These are phyloP conservation scores for Luidia sarsii DNA, from an alignment of 53 echinoderm and acorn worm species.

Conservation along the genomic window DNA sequence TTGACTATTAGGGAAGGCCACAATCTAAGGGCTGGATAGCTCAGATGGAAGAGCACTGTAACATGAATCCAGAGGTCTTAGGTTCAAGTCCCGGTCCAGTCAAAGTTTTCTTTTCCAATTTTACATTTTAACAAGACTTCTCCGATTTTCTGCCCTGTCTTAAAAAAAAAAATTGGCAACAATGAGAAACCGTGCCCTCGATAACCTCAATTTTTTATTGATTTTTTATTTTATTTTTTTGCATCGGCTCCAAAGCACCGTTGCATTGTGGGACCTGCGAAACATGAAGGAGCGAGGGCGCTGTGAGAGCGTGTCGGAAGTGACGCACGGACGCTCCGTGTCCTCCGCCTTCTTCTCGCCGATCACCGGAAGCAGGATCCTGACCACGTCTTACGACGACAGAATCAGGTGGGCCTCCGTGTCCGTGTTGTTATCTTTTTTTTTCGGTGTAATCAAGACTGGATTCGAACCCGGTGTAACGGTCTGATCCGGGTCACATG, in stretches of 20 bases:
- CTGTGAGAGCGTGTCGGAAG: constrained; percentile 48
- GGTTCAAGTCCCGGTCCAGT: too few species aligned
- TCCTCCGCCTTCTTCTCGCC: constrained; percentile 89
- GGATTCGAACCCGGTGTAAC: background rate
- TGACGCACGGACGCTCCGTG: constrained; percentile 58
- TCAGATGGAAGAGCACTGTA: too few species aligned
- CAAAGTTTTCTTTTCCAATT: too few species aligned
- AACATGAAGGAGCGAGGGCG: constrained; percentile 59
- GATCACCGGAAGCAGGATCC: constrained; percentile 75
- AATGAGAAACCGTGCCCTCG: too few species aligned
- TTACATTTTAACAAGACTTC: too few species aligned
- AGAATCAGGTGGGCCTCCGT: constrained; percentile 84
- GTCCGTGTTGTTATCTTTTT: background rate
- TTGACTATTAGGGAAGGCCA: too few species aligned
- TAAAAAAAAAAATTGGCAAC: too few species aligned
- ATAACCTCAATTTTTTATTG: background rate
- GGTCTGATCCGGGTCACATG: too few species aligned
- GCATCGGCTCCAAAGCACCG: constrained; percentile 72
- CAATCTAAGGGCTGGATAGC: too few species aligned
- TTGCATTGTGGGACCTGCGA: constrained; percentile 93
- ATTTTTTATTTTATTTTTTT: background rate
- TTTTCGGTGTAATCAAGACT: background rate
- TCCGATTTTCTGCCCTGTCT: too few species aligned
- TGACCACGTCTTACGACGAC: constrained; percentile 79
- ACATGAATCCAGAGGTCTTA: too few species aligned